Base-by-base conservation (phyloP, 2,888 invertebrate genomes). In the Baccha elongata region DNA sequence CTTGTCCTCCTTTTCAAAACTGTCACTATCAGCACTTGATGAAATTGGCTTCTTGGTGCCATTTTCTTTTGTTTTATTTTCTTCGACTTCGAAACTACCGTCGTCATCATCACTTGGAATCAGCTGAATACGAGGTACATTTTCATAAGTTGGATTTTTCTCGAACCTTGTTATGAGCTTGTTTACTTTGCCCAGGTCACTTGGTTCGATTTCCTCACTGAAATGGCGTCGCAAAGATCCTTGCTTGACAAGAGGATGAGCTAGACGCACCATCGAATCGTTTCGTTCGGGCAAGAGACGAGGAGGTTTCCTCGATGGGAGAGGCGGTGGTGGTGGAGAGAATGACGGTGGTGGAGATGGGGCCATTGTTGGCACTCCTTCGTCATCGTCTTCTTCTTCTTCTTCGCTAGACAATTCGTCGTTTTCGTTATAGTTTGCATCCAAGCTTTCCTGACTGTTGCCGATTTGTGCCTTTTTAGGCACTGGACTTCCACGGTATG, bases 161-260 rank as follows among this genome's bases (percentile, higher is more conserved):
- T 89, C 90, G 55, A 90, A 90, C 2, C 88, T 88, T 0, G 89
- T 88, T 50, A 90, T 90, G 15, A 90, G 80, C 80, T 90, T 90
- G 52, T 90, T 90, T 2, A 90, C 90, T 67, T 90, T 90, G 26
- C 89, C 90, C 10, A 90, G 83, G 69, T 90, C 88, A 11, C 84
- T 84, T 2, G 89, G 89, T 67, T 88, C 88, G 46, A 90, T 87
- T 69, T 89, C 90, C 60, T 90, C 90, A 21, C 85, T 88, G 84
- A 88, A 90, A 50, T 89, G 88, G 11, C 89, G 86, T 19, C 89
- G 88, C 50, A 90, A 53, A 2, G 90, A 90, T 37, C 88, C 86
- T 55, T 90, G 89, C 79, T 90, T 90, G 1, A 90, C 89, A 60
- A 90, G 78, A 4, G 90, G 89, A 64, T 87, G 89, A 1, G 86